Evolutionary conservation across 1,140 invertebrate genomes (phyloP), one percentile per base, ranked within the genome.

Genomic region (Mycetomoellerius zeteki): DNA sequence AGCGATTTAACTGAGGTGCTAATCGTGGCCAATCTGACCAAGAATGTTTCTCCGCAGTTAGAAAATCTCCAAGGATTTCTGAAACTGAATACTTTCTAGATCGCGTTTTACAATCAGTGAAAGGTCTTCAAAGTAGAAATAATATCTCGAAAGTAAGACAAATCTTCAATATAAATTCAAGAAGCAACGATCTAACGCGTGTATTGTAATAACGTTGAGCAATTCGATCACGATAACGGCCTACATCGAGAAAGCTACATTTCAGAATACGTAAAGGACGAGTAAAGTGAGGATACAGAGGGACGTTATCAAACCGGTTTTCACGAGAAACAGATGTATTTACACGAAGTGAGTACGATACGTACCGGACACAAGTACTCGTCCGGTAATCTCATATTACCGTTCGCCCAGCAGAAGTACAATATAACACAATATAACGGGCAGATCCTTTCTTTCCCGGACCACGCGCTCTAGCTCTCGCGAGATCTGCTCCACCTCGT

Each of bases 401-500:
- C 77, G 77, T 81, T 81, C 77, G n/a, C 3, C n/a, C 27, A 12
- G 10, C 75, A 21, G 24, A 78, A 21, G 24, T 50, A 43, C 21
- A 50, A 47, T 43, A 21, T 14, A 67, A 67, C 33, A 16, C 30
- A 16, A 14, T 24, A 64, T 78, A 78, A 90, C 89, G 89, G 89
- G n/a, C 65, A 77, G 76, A 47, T 33, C 60, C 54, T 71, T 89
- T 69, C 78, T 87, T 78, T 87, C 76, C 85, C 16, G 82, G 69
- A 52, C 27, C 50, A 24, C 52, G 37, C 78, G 54, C 47, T 37
- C 62, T n/a, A n/a, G n/a, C n/a, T 81, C 65, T 52, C 54, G 33
- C 43, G 24, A 30, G 80, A 58, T 76, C 33, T 52, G 16, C 37
- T 14, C 30, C 19, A 21, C 7, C 19, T 14, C 12, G 47, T 14